These are phyloP conservation scores for Stomorhina lunata DNA, from an alignment of 2,888 invertebrate species.

Conservation along the genomic window DNA sequence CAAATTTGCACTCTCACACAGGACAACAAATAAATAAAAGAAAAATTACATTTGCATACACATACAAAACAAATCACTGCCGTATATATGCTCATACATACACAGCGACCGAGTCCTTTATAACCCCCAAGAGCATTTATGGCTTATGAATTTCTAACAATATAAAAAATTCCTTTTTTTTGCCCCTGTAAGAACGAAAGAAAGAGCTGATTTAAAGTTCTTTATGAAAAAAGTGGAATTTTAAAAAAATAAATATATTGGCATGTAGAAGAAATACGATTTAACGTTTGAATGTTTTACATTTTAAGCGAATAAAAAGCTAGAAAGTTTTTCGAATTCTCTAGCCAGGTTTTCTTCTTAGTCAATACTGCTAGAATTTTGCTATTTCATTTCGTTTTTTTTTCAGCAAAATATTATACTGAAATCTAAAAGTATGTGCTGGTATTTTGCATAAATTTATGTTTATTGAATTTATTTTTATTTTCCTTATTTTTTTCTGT, in stretches of 20 bases:
- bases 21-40: conserved; percentile 11
- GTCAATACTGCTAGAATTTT: conserved; percentile 59
- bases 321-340: conserved; percentile 29
- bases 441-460: conserved; percentile 70
- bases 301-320: conserved; percentile 11
- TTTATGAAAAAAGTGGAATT: not conserved
- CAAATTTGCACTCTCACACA: conserved; percentile 64
- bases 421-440: conserved; percentile 62
- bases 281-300: conserved; percentile 33
- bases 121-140: conserved; percentile 65
- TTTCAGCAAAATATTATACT: conserved; percentile 46
- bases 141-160: conserved; percentile 65
- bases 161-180: conserved; percentile 30
- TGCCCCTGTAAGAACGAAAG: not conserved
- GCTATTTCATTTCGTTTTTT: conserved; percentile 74
- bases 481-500: conserved; percentile 29
- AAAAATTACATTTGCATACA: not conserved
- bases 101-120: conserved; percentile 25
- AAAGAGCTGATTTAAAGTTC: not conserved
- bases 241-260: conserved; percentile 27
- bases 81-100: too few relatives aligned
- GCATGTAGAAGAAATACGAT: conserved; percentile 7
- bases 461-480: conserved; percentile 70
- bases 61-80: conserved; percentile 68
- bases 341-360: conserved; percentile 20